These are phyloP conservation scores for Platorchestia sp. DNA, from an alignment of 1,140 invertebrate species.

Conservation along the genomic window DNA sequence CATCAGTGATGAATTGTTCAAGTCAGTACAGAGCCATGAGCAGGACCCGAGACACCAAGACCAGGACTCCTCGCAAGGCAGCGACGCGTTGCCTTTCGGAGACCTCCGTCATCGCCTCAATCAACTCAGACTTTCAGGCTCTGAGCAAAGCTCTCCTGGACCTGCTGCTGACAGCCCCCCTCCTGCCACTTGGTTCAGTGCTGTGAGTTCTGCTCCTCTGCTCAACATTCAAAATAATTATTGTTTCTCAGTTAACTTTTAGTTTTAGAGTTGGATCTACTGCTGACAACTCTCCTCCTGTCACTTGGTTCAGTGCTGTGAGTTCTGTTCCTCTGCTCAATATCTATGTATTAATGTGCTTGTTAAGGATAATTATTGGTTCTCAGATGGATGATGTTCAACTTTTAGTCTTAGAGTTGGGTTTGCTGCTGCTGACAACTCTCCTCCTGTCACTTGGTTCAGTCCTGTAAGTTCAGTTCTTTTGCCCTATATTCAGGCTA, in stretches of 20 bases:
- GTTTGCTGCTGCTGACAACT: background rate
- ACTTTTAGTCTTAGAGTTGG: too few relatives aligned
- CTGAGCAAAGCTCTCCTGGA: background rate
- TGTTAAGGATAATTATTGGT: too few relatives aligned
- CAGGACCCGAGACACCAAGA: background rate
- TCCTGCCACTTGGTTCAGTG: background rate
- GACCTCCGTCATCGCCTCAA: background rate
- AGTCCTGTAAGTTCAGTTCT: background rate
- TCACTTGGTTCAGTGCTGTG: background rate
- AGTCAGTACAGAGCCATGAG: constrained; percentile 29
- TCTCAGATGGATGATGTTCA: too few relatives aligned
- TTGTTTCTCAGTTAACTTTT: too few relatives aligned
- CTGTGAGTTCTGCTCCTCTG: background rate
- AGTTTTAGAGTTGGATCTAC: too few relatives aligned
- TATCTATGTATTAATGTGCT: too few relatives aligned
- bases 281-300: background rate
- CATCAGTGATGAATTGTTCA: background rate
- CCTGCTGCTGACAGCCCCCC: background rate
- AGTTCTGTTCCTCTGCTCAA: background rate
- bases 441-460: background rate
- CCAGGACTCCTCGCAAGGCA: background rate
- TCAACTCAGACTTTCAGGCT: background rate
- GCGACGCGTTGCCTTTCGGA: background rate
- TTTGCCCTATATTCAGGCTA: too few relatives aligned
- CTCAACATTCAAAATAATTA: background rate